Evolutionary conservation across 2,113 vertebrate species (phyloP), one percentile per base, ranked within the genome.

Genomic region (Ariopsis seemanni): DNA sequence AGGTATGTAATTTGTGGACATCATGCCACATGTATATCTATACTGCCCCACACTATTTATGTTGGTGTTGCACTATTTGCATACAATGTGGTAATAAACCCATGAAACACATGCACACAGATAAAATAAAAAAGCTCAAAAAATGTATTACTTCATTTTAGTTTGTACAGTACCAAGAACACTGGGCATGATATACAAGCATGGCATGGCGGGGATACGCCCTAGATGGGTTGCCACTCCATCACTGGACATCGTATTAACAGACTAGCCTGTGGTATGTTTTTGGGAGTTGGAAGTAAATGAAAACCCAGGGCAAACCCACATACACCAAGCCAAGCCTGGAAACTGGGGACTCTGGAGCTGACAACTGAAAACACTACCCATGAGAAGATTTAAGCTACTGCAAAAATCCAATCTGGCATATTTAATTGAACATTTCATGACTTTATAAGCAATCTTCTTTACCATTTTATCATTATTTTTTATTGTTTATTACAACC

Each of bases 371-470:
- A 10, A 60, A 81, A 42, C 9, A 1, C 8, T 80, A 20, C 17
- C 27, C 55, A 81, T 57, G 11, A 25, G 22, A 62, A 63, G 84
- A 85, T 27, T 62, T 63, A 20, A 20, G 7, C 17, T 1, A 52
- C 58, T 52, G 74, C 74, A 53, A 85, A 78, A 65, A 27, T 50
- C 57, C 57, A 62, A 62, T 85, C 72, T 85, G 74, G 20, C 18
- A 62, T 20, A 50, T 85, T 85, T 77, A 74, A 74, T 52, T 63
- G 42, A 79, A 80, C 53, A 7, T 30, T 15, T 80, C 15, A 11
- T 86, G 62, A 69, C 80, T 80, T 80, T 80, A 86, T 69, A 34
- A 50, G 53, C 85, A 86, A 80, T 79, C 67, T 77, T 30, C 85
- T 65, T 52, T 85, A 78, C 63, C 53, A 52, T 52, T 84, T 63